phyloP scores from a whole-genome alignment of 2,113 vertebrate genomes.

The Athene noctua region DNA sequence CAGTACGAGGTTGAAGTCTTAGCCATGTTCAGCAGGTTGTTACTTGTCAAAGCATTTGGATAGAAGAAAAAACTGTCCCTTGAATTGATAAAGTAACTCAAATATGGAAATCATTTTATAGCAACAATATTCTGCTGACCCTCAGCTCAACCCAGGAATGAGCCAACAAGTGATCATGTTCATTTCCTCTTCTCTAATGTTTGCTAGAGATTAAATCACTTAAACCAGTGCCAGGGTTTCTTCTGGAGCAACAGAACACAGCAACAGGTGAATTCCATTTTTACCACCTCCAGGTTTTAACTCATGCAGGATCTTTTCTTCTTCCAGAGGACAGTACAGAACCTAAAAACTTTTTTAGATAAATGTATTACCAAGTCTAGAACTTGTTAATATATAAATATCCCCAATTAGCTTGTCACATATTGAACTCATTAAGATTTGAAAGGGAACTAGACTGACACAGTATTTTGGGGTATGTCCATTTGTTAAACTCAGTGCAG shows the following conservation, averaged over 20 bases:
- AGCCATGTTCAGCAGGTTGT: not conserved
- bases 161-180: not conserved
- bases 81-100: not conserved
- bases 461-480: not conserved
- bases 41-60: not conserved
- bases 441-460: not conserved
- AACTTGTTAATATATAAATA: slow-evolving; percentile 11
- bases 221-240: not conserved
- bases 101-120: not conserved
- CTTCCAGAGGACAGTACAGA: not conserved
- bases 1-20: not conserved
- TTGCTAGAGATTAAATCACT: not conserved
- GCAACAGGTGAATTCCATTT: not conserved
- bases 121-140: not conserved
- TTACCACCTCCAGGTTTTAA: not conserved
- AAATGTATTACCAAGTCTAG: not conserved
- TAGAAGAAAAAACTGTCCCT: not conserved
- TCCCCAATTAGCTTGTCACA: slow-evolving; percentile 14
- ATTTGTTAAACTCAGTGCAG: not conserved
- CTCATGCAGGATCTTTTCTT: not conserved
- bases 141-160: not conserved
- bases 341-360: not conserved
- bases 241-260: not conserved
- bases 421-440: not conserved
- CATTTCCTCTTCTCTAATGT: not conserved